These are phyloP conservation scores for Tipula unca DNA, from an alignment of 2,888 invertebrate genomes.

Conservation along the genomic window DNA sequence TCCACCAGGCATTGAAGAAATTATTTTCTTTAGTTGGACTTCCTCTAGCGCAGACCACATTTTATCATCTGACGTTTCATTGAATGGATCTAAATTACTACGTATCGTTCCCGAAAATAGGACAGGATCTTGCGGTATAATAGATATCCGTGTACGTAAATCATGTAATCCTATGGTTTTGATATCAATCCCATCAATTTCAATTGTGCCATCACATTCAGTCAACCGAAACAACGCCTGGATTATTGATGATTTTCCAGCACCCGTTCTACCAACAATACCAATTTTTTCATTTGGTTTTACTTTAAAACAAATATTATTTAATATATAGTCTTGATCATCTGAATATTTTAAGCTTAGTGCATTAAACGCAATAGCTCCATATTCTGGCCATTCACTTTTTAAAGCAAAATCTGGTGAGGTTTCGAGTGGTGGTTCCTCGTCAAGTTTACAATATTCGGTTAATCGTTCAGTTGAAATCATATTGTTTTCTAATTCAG, in stretches of 20 bases:
- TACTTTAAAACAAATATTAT: conserved; percentile 51
- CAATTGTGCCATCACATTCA: conserved; percentile 58
- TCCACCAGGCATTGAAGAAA: conserved; percentile 47
- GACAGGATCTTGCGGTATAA: conserved; percentile 80
- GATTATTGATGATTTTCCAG: conserved; percentile 68
- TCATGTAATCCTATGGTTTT: conserved; percentile 58
- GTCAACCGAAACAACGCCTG: conserved; percentile 65
- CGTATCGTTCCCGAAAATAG: conserved; percentile 66
- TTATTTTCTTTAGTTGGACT: conserved; percentile 63
- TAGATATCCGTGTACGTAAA: conserved; percentile 65
- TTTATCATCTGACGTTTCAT: conserved; percentile 54
- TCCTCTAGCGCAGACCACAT: conserved; percentile 64
- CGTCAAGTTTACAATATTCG: conserved; percentile 62
- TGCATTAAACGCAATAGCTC: conserved; percentile 51
- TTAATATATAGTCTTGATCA: conserved; percentile 58
- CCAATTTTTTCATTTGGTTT: conserved; percentile 49
- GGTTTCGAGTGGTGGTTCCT: conserved; percentile 35
- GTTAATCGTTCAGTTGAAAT: conserved; percentile 75
- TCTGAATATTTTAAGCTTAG: conserved; percentile 56
- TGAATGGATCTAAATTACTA: conserved; percentile 71
- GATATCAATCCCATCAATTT: conserved; percentile 60
- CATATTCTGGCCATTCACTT: conserved; percentile 52
- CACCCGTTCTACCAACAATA: conserved; percentile 72
- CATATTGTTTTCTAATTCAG: conserved; percentile 74
- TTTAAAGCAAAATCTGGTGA: conserved; percentile 30